phyloP scores from a whole-genome alignment of 2,797 vertebrate genomes.

The Orientallactaga sibirica region DNA sequence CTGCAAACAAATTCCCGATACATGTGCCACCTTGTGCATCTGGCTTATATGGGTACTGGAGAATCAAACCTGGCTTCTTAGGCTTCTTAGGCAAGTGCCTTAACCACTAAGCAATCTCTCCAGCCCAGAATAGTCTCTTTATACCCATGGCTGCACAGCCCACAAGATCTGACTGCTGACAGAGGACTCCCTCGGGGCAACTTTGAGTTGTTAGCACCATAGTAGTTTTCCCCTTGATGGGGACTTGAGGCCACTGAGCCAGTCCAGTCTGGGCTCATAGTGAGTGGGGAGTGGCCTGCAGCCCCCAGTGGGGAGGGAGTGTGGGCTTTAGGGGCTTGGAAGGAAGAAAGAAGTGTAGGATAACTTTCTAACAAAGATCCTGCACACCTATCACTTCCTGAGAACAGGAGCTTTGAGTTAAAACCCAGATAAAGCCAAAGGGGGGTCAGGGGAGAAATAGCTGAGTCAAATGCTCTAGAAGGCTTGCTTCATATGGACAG shows the following conservation, averaged over 20 bases:
- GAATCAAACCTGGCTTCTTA: too few species aligned
- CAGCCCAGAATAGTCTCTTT: too few species aligned
- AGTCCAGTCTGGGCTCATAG: neutral
- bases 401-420: neutral
- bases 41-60: too few species aligned
- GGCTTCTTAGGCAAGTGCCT: too few species aligned
- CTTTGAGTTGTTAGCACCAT: neutral
- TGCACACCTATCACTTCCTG: neutral
- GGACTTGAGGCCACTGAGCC: neutral
- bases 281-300: neutral
- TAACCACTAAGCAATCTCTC: too few species aligned
- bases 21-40: too few species aligned
- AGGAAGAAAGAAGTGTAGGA: too few species aligned
- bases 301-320: neutral
- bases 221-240: neutral
- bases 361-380: neutral
- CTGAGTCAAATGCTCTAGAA: neutral
- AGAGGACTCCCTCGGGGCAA: neutral
- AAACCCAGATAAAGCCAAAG: constrained; percentile 50
- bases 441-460: neutral
- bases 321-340: too few species aligned
- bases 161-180: neutral
- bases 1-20: too few species aligned
- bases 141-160: too few species aligned
- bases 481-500: neutral